Evolutionary conservation across 2,797 vertebrate species (phyloP), one percentile per base, ranked within the genome.

Genomic region (Anableps anableps): DNA sequence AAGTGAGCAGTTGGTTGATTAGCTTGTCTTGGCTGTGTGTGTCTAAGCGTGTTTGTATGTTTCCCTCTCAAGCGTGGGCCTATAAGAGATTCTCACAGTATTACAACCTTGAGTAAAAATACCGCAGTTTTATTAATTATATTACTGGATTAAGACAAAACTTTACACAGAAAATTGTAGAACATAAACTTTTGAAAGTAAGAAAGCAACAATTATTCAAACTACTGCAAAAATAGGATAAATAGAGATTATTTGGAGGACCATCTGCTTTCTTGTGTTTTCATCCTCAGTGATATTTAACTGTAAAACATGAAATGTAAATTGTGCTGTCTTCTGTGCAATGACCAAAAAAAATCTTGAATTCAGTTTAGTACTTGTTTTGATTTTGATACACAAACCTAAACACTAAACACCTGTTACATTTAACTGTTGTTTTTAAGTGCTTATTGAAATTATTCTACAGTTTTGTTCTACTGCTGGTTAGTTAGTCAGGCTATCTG

Each of bases 1-100:
- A 93, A 93, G 91, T 93, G 93, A 94, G 88, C 92, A 93, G 85
- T 91, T 85, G 75, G 83, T 76, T 87, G 92, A 93, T 94, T 91
- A 91, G 78, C 80, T 17, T 19, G 66, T 78, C 86, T 85, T 92
- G 82, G 86, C 47, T 83, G 83, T 74, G 87, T 90, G 55, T 34
- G n/a, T 77, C 75, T 86, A 62, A 74, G 73, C 80, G 17, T 88
- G 84, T 89, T 80, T 84, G 76, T 81, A 72, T 88, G 82, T 77
- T 83, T 91, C 80, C 73, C 82, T 85, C 87, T 89, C 81, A 89
- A 91, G 88, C 89, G 10, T 70, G 36, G 26, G 38, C 38, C 23
- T n/a, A 7, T 29, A 14, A 43, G 41, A 45, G 11, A 16, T 45
- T 16, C 66, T 45, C 41, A 45, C 41, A 6, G 41, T n/a, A 16